These are phyloP conservation scores for Acleris holmiana DNA, from an alignment of 2,888 invertebrate genomes.

Conservation along the genomic window DNA sequence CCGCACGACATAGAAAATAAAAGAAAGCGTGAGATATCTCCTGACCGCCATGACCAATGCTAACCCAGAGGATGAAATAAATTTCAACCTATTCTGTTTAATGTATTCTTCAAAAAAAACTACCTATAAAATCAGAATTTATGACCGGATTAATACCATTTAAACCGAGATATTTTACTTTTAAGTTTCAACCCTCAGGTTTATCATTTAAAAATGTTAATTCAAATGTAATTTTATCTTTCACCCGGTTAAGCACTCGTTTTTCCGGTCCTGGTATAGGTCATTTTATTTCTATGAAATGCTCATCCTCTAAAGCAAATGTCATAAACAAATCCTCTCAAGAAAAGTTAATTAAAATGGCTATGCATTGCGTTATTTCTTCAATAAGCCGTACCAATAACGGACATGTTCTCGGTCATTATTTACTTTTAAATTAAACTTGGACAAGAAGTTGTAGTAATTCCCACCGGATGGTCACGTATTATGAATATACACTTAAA, in stretches of 20 bases:
- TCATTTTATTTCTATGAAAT: neutral
- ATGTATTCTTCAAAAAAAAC: neutral
- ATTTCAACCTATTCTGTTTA: conserved; percentile 5
- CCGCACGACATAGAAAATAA: conserved; percentile 62
- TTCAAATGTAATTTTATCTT: neutral
- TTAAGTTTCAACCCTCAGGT: too few relatives aligned
- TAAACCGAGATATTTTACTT: neutral
- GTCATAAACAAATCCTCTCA: conserved; percentile 16
- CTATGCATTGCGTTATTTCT: conserved; percentile 45
- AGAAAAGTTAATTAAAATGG: conserved; percentile 29
- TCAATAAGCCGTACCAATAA: conserved; percentile 59
- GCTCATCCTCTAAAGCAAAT: neutral
- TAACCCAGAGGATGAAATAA: conserved; percentile 22
- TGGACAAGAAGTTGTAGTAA: conserved; percentile 51
- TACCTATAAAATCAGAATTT: neutral
- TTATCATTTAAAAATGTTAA: neutral
- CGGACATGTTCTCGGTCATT: conserved; percentile 51
- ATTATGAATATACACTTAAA: conserved; percentile 37
- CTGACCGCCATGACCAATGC: conserved; percentile 44
- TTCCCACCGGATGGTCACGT: conserved; percentile 55
- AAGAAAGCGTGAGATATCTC: conserved; percentile 66
- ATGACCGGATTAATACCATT: neutral
- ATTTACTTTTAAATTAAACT: conserved; percentile 68
- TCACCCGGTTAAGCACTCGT: too few relatives aligned
- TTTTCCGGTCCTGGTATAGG: neutral